These are phyloP conservation scores for Vidua chalybeata DNA, from an alignment of 2,113 vertebrate species.

Conservation along the genomic window DNA sequence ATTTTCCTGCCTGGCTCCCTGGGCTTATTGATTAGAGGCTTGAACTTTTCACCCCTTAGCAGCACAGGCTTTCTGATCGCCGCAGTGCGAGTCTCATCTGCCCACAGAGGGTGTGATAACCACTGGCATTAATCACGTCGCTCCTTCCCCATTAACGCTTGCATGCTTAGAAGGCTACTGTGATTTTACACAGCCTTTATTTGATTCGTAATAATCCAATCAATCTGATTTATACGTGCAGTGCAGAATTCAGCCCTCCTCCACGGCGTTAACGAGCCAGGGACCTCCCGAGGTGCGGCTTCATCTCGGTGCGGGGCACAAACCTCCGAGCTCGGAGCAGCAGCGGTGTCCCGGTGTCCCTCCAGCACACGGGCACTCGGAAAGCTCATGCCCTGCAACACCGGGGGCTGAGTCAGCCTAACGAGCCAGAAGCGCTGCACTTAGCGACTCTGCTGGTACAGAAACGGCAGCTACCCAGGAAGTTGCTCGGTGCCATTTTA, in stretches of 20 bases:
- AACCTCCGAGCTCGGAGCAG: not conserved
- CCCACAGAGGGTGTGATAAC: not conserved
- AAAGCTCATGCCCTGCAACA: not conserved
- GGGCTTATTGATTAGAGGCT: slow-evolving; percentile 3
- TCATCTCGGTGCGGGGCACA: not conserved
- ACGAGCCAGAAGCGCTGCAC: not conserved
- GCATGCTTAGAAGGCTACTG: not conserved
- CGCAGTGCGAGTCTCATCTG: not conserved
- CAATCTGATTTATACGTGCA: not conserved
- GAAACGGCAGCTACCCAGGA: not conserved
- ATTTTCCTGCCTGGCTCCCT: not conserved
- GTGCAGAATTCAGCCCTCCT: not conserved
- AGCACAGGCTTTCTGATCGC: not conserved
- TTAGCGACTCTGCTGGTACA: not conserved
- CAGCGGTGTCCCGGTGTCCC: not conserved
- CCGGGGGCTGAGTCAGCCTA: not conserved
- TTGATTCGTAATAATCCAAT: not conserved
- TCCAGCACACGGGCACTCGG: not conserved
- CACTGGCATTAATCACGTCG: not conserved
- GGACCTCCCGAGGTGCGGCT: not conserved
- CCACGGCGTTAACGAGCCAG: not conserved
- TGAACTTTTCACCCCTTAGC: slow-evolving; percentile 35
- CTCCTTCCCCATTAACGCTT: not conserved
- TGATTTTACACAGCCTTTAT: not conserved
- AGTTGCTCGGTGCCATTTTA: not conserved